A percentile compares a stretch with the other conserved stretches of the same genome.
phyloP scores from a whole-genome alignment of 2,888 invertebrate genomes.

The Morinoia aosen region DNA sequence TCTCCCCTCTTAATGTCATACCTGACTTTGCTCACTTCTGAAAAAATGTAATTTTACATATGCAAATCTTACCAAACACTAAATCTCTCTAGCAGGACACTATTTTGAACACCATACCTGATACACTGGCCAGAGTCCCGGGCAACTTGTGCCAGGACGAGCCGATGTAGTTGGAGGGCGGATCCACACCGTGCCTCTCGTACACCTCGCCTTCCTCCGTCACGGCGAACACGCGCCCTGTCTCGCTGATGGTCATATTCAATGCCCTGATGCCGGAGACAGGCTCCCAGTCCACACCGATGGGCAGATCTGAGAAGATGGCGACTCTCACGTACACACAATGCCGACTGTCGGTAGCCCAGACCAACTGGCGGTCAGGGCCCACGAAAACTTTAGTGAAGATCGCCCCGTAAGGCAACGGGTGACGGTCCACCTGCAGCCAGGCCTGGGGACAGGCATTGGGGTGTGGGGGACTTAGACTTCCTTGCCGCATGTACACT shows the following conservation, averaged over 20 bases:
- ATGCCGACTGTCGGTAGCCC: conserved; percentile 74
- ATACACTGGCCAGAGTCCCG: conserved; percentile 69
- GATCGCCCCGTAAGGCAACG: conserved; percentile 69
- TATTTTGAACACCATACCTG: conserved; percentile 69
- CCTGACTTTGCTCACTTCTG: neutral
- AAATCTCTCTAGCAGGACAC: too few species aligned
- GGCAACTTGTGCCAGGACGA: conserved; percentile 73
- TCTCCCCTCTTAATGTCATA: too few species aligned
- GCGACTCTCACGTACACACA: conserved; percentile 74
- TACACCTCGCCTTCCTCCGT: conserved; percentile 72
- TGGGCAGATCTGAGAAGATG: conserved; percentile 73
- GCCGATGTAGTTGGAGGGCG: conserved; percentile 73
- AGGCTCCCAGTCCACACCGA: conserved; percentile 75
- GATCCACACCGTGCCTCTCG: conserved; percentile 72
- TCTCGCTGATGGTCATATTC: conserved; percentile 72
- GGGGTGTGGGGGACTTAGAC: conserved; percentile 71
- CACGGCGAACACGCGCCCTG: conserved; percentile 73
- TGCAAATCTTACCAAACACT: too few species aligned
- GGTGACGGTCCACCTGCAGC: conserved; percentile 72
- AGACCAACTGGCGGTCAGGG: conserved; percentile 72
- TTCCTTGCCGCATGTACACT: conserved; percentile 74
- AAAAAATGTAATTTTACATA: neutral
- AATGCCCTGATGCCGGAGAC: conserved; percentile 73
- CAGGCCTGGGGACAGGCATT: conserved; percentile 73
- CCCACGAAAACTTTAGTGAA: conserved; percentile 72